Base-by-base conservation (phyloP, 2,113 vertebrate species). In the Ifrita kowaldi region DNA sequence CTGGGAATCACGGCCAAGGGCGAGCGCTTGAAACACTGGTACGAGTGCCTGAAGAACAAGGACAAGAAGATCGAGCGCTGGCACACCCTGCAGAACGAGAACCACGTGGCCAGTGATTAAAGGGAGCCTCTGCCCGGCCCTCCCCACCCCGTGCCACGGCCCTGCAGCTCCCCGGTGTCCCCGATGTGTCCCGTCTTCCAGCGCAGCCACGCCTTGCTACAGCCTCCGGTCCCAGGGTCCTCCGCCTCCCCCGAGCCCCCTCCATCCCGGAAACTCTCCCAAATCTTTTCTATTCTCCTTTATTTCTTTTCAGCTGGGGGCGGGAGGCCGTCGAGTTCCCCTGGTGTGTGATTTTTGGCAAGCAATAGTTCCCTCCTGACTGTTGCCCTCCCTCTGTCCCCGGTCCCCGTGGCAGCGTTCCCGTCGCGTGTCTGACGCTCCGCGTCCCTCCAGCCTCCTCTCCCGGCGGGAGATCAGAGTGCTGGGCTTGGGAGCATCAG, bases 21-120 rank as follows among this genome's bases (percentile, higher is more conserved):
- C 6, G 99, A 99, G 95, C 96, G 98, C 87, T 98, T 99, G 96
- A 99, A 99, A 98, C 99, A 99, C 97, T 99, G 99, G 99, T 99
- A 99, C 3, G 99, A 99, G 94, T 99, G 99, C 64, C 86, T 99
- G 97, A 99, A 99, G 98, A 99, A 99, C 98, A 99, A 99, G 97
- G 99, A 99, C 97, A 99, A 99, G 99, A 99, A 98, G 98, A 99
- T 99, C 0, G 99, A 99, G 92, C 99, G 99, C 94, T 99, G 99
- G 99, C 99, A 99, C 97, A 99, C 99, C 79, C 98, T 99, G 79
- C 95, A 99, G 39, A 99, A 99, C 0, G 99, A 99, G 97, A 99
- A 98, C 96, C 99, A 99, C 3, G 94, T 98, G 39, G 97, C 99
- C 8, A 99, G 99, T 0, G 99, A 99, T 94, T 99, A 99, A 98